Evolutionary conservation across 2,888 invertebrate species (phyloP).

Genomic region (Diadromus collaris): DNA sequence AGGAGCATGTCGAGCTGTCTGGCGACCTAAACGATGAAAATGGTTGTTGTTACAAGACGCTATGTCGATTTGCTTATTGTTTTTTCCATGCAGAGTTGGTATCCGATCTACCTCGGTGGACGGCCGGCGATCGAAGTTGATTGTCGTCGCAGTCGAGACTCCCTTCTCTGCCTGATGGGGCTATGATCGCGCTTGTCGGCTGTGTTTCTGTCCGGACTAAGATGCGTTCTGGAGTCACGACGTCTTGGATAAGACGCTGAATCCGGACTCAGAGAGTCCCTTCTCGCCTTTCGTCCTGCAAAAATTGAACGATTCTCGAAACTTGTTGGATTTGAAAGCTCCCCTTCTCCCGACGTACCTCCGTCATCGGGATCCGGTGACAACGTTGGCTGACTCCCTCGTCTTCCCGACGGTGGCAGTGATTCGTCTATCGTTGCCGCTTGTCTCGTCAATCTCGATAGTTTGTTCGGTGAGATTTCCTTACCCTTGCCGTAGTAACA

Average conservation of each 20-base stretch:
- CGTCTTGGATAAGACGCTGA: slow-evolving; percentile 88
- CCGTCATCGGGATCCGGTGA: slow-evolving; percentile 89
- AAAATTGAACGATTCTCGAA: slow-evolving; percentile 9
- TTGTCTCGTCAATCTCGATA: slow-evolving; percentile 90
- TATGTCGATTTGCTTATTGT: neutral
- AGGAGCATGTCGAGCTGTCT: slow-evolving; percentile 87
- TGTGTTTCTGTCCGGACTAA: slow-evolving; percentile 91
- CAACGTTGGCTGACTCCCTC: slow-evolving; percentile 91
- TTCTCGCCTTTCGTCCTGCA: slow-evolving; percentile 86
- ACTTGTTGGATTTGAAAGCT: neutral
- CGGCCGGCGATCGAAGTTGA: slow-evolving; percentile 88
- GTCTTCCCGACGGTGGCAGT: slow-evolving; percentile 86
- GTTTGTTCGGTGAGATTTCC: slow-evolving; percentile 79
- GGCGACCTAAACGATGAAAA: slow-evolving; percentile 78
- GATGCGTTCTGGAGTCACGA: slow-evolving; percentile 88
- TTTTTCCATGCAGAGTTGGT: neutral
- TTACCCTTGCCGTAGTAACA: slow-evolving; percentile 77
- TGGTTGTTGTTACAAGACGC: neutral
- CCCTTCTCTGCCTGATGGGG: slow-evolving; percentile 87
- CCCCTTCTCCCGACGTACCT: slow-evolving; percentile 65
- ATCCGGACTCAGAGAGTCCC: slow-evolving; percentile 95
- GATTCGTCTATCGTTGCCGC: slow-evolving; percentile 95
- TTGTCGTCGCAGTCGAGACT: slow-evolving; percentile 86
- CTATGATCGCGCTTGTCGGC: slow-evolving; percentile 85
- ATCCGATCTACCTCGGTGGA: slow-evolving; percentile 76